Conservation (phyloP, 2,797 vertebrate genomes). For the Cynodonichthys magdalenae region DNA sequence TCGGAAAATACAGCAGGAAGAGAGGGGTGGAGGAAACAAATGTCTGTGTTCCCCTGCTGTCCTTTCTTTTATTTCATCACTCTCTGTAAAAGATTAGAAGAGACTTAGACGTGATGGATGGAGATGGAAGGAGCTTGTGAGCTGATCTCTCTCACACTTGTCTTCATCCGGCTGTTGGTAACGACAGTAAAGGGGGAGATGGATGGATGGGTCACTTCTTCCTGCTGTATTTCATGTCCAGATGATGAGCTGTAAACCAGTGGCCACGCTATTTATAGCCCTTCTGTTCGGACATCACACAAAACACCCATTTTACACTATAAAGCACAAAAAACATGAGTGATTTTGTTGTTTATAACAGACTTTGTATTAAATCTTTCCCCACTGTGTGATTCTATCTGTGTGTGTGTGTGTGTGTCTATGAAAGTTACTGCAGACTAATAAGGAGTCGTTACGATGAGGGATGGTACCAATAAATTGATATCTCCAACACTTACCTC, state of each 20-base stretch:
- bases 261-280: slow-evolving; percentile 15
- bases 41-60: slow-evolving; percentile 24
- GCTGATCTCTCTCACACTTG: slow-evolving; percentile 66
- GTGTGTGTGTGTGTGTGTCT: slow-evolving; percentile 44
- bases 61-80: slow-evolving; percentile 47
- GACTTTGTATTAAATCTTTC: slow-evolving; percentile 33
- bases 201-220: slow-evolving; percentile 65
- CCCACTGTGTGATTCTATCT: slow-evolving; percentile 26
- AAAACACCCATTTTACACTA: slow-evolving; percentile 35
- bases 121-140: slow-evolving; percentile 60
- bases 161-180: slow-evolving; percentile 64
- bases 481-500: slow-evolving; percentile 54
- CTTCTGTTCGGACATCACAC: slow-evolving; percentile 16
- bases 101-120: slow-evolving; percentile 67
- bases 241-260: slow-evolving; percentile 15
- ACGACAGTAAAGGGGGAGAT: slow-evolving; percentile 59
- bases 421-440: slow-evolving; percentile 42
- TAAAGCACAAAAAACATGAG: slow-evolving; percentile 32
- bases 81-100: slow-evolving; percentile 70
- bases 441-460: slow-evolving; percentile 67
- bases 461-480: slow-evolving; percentile 72
- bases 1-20: slow-evolving; percentile 58
- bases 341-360: slow-evolving; percentile 37
- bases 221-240: slow-evolving; percentile 80
- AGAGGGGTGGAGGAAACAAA: slow-evolving; percentile 28